Conservation (phyloP, 2,113 vertebrate genomes). For the Calonectris borealis region DNA sequence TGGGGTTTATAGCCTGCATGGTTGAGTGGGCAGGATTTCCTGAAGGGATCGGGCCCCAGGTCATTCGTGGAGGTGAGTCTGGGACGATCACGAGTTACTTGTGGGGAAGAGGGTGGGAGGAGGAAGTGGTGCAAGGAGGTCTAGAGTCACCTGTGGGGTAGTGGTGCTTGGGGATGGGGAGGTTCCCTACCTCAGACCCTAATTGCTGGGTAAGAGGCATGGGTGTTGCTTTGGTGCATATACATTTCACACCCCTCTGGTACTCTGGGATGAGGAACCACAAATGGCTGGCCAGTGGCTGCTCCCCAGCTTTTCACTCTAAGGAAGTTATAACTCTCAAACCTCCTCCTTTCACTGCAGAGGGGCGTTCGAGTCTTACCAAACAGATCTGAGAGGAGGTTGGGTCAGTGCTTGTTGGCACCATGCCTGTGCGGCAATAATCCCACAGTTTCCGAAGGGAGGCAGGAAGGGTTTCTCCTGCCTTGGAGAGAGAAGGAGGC, state of each 20-base stretch:
- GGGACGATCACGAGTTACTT: background rate
- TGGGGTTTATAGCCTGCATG: background rate
- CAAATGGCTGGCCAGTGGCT: background rate
- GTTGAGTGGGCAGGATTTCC: slow-evolving; percentile 4
- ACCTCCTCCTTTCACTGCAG: background rate
- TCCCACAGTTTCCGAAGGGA: background rate
- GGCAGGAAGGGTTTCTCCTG: background rate
- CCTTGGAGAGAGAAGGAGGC: background rate
- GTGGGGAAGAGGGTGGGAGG: background rate
- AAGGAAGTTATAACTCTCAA: background rate
- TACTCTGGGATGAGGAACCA: background rate
- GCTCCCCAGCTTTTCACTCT: background rate
- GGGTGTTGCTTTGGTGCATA: background rate
- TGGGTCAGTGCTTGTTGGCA: background rate
- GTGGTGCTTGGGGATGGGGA: background rate
- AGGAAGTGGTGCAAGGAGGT: background rate
- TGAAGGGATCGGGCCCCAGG: background rate
- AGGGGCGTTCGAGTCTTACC: background rate
- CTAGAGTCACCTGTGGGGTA: background rate
- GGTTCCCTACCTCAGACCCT: background rate
- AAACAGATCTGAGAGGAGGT: background rate
- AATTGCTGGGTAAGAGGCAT: background rate
- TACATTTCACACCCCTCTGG: background rate
- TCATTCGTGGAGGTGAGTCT: background rate
- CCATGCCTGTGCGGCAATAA: background rate